Evolutionary conservation across 2,113 vertebrate genomes (phyloP).

Genomic region (Tupaia tana): DNA sequence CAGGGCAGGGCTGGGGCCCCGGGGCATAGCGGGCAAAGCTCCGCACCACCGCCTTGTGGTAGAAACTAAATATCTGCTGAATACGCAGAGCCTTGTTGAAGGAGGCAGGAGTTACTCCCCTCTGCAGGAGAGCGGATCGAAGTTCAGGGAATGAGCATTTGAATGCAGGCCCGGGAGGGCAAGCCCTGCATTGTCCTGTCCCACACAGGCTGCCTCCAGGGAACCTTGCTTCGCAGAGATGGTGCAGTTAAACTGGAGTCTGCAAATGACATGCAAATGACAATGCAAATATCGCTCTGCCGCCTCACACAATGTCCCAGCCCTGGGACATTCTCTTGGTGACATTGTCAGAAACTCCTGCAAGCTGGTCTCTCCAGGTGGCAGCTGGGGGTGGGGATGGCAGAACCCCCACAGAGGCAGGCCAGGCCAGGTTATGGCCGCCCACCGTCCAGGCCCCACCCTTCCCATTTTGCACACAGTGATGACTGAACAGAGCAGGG

Average conservation of each 20-base stretch:
- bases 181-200: fast-evolving
- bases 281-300: neutral
- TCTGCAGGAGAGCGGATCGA: fast-evolving
- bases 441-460: neutral
- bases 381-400: neutral
- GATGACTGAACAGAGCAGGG: neutral
- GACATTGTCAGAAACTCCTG: neutral
- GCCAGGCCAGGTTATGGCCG: fast-evolving
- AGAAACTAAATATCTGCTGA: neutral
- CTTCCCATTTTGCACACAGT: neutral
- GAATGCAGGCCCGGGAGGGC: neutral
- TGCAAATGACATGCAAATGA: neutral
- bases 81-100: fast-evolving
- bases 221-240: neutral
- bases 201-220: neutral
- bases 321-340: neutral
- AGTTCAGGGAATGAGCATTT: neutral
- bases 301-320: neutral
- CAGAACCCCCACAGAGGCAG: too few species aligned
- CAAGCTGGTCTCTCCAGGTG: neutral
- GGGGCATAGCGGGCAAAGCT: too few species aligned
- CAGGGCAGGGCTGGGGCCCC: too few species aligned
- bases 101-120: neutral
- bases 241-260: neutral
- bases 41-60: fast-evolving